Evolutionary conservation across 2,888 invertebrate species (phyloP).

Genomic region (Noctua pronuba): DNA sequence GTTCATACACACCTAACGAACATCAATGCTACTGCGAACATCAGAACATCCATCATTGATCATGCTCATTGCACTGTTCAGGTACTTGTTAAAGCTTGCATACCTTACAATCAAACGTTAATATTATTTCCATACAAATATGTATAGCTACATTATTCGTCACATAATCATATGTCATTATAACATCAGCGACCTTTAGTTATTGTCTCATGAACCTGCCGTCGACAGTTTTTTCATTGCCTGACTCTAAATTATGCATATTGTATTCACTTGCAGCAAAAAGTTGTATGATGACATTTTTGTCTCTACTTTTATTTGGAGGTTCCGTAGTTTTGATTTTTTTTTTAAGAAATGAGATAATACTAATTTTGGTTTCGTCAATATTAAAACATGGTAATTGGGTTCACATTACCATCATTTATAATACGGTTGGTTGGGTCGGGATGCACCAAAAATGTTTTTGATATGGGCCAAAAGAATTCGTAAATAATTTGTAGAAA

Average conservation of each 20-base stretch:
- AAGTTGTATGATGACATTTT: constrained; percentile 25
- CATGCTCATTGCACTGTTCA: constrained; percentile 15
- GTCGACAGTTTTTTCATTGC: constrained; percentile 72
- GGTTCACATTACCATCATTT: neutral
- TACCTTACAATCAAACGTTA: constrained; percentile 4
- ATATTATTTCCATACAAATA: neutral
- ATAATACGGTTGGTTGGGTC: neutral
- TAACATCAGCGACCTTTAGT: constrained; percentile 37
- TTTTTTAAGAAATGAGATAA: neutral
- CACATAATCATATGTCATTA: constrained; percentile 30
- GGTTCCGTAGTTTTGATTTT: constrained; percentile 4
- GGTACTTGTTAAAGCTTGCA: constrained; percentile 11
- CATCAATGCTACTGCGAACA: constrained; percentile 11
- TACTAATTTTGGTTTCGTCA: neutral
- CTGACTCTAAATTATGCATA: constrained; percentile 75
- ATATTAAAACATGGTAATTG: neutral
- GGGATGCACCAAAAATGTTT: neutral
- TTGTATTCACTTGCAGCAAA: constrained; percentile 68
- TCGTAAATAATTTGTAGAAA: neutral
- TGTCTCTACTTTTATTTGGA: neutral
- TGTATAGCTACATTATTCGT: neutral
- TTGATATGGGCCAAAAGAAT: neutral
- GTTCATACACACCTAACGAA: neutral
- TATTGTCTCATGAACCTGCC: constrained; percentile 53
- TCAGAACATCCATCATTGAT: constrained; percentile 27